These are phyloP conservation scores for Grus americana DNA, from an alignment of 2,113 vertebrate species.

Conservation along the genomic window DNA sequence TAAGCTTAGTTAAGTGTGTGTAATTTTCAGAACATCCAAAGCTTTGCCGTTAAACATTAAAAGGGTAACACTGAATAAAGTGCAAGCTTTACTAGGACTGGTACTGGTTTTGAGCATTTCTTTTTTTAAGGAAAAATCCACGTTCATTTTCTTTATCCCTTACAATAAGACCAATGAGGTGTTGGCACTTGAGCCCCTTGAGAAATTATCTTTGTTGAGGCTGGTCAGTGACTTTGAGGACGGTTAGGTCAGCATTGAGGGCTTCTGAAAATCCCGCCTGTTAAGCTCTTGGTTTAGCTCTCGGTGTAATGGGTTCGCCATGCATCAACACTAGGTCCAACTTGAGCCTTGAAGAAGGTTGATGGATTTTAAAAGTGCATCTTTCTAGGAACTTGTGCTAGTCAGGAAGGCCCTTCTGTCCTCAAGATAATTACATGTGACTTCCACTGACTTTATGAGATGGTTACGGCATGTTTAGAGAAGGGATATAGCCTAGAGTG, in stretches of 20 bases:
- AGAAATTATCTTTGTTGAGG: neutral
- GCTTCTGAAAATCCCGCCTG: neutral
- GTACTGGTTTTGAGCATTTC: neutral
- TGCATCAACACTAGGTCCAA: rapidly evolving
- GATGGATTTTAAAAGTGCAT: neutral
- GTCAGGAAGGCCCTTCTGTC: neutral
- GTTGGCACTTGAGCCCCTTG: neutral
- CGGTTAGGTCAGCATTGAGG: neutral
- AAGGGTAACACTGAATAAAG: neutral
- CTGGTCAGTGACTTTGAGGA: neutral
- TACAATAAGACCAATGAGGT: neutral
- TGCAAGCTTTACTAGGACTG: neutral
- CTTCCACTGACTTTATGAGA: neutral
- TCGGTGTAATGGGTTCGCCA: neutral
- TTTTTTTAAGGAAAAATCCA: neutral
- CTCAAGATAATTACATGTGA: neutral
- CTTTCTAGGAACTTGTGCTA: neutral
- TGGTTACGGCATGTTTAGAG: rapidly evolving
- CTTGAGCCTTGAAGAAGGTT: neutral
- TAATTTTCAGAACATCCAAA: neutral
- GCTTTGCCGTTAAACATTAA: rapidly evolving
- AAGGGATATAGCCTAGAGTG: neutral
- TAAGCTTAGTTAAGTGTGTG: neutral
- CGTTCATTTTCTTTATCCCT: neutral
- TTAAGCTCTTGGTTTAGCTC: neutral